phyloP scores from a whole-genome alignment of 2,888 invertebrate species.

The Antheraea yamamai region DNA sequence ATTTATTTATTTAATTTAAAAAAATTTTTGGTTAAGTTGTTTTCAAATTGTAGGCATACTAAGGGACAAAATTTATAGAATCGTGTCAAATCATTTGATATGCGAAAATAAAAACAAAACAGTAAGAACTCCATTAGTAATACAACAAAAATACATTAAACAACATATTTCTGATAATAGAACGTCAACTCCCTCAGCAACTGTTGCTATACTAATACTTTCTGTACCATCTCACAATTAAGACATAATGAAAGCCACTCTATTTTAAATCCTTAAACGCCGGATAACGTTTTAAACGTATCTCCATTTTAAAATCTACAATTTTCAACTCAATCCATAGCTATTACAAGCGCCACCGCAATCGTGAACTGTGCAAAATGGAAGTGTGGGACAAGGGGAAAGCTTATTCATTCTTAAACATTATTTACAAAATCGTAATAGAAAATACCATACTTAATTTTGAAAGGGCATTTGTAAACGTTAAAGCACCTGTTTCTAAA shows the following conservation, averaged over 20 bases:
- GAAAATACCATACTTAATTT: too few species aligned
- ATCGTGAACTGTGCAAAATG: constrained; percentile 37
- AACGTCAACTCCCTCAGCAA: neutral
- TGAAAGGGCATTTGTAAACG: too few species aligned
- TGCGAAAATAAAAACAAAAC: neutral
- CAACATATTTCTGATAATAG: neutral
- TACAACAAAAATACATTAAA: too few species aligned
- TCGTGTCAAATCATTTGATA: too few species aligned
- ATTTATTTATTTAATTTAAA: too few species aligned
- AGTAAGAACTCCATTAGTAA: neutral
- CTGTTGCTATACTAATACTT: neutral
- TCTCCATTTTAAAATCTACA: constrained; percentile 46
- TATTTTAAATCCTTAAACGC: neutral
- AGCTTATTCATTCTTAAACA: constrained; percentile 10
- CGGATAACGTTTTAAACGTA: neutral
- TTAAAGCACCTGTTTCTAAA: too few species aligned
- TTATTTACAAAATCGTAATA: neutral
- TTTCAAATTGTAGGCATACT: too few species aligned
- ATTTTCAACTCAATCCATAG: constrained; percentile 49
- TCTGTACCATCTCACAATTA: neutral
- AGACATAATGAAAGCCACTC: neutral
- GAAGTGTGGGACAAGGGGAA: constrained; percentile 28
- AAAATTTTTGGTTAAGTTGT: too few species aligned
- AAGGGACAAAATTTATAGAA: too few species aligned
- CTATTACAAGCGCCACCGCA: constrained; percentile 45